These are phyloP conservation scores for Hemicrepidius hirtus DNA, from an alignment of 2,888 invertebrate genomes.

Conservation along the genomic window DNA sequence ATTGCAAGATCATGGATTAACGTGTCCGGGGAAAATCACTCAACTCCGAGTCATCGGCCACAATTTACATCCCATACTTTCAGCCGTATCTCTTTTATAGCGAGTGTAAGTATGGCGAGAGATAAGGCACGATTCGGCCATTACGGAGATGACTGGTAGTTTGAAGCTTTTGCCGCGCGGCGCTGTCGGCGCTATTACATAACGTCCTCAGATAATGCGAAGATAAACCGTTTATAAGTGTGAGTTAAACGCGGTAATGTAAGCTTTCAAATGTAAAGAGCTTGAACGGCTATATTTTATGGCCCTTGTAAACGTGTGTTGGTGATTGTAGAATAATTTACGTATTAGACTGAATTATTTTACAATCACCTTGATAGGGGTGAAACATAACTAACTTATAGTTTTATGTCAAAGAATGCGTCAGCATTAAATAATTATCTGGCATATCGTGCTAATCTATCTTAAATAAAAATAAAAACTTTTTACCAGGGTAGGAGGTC, in stretches of 20 bases:
- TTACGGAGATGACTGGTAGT: conserved; percentile 67
- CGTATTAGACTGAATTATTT: conserved; percentile 35
- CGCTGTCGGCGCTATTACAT: conserved; percentile 61
- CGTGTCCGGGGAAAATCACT: conserved; percentile 50
- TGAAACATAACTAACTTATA: not conserved
- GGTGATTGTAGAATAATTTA: conserved; percentile 42
- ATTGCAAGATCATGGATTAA: conserved; percentile 40
- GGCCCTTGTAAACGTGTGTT: conserved; percentile 31
- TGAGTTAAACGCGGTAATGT: conserved; percentile 52
- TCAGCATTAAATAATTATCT: too few relatives aligned
- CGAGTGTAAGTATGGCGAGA: conserved; percentile 64
- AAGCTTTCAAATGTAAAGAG: conserved; percentile 50
- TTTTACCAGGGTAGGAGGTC: too few relatives aligned
- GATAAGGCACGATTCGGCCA: conserved; percentile 69
- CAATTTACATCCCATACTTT: conserved; percentile 66
- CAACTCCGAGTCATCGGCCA: conserved; percentile 53
- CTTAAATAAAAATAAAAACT: too few relatives aligned
- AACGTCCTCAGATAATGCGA: conserved; percentile 59
- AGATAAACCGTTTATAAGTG: conserved; percentile 59
- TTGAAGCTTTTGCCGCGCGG: conserved; percentile 59
- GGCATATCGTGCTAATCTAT: too few relatives aligned
- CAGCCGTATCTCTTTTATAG: conserved; percentile 66
- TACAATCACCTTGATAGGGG: conserved; percentile 25
- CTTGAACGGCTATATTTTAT: conserved; percentile 49
- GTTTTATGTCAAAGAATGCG: not conserved